Conservation (phyloP, 1,140 invertebrate genomes). For the Drosophila baimaii region DNA sequence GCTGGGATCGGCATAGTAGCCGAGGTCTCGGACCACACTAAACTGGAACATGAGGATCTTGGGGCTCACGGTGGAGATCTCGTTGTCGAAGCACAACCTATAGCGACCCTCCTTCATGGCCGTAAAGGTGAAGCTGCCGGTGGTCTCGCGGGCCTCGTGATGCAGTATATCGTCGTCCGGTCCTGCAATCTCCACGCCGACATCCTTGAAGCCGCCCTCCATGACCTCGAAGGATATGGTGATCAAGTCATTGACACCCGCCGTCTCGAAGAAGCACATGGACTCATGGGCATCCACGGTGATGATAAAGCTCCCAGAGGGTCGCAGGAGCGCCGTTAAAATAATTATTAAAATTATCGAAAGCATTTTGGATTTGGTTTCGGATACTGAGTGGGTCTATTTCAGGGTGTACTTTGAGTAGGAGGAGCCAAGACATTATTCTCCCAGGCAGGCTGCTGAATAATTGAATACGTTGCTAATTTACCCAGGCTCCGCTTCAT, state of each 20-base stretch:
- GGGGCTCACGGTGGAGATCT: constrained; percentile 61
- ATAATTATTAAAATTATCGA: constrained; percentile 9
- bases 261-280: constrained; percentile 58
- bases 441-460: constrained; percentile 42
- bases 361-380: constrained; percentile 38
- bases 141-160: constrained; percentile 29
- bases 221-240: constrained; percentile 68
- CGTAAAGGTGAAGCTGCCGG: constrained; percentile 57
- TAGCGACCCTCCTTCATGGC: constrained; percentile 39
- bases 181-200: constrained; percentile 40
- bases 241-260: constrained; percentile 38
- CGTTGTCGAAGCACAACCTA: constrained; percentile 63
- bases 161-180: constrained; percentile 30
- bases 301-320: constrained; percentile 34
- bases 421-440: constrained; percentile 13
- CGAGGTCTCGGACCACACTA: constrained; percentile 26
- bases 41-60: constrained; percentile 74
- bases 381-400: neutral
- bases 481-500: constrained; percentile 43
- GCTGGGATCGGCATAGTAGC: constrained; percentile 29
- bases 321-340: neutral
- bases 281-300: constrained; percentile 67
- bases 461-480: constrained; percentile 70
- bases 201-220: constrained; percentile 72
- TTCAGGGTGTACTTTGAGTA: neutral